Percentiles rank a stretch among this genome's conserved stretches.
Evolutionary conservation across 2,888 invertebrate species (phyloP).

Genomic region (Phyllotreta cruciferae): DNA sequence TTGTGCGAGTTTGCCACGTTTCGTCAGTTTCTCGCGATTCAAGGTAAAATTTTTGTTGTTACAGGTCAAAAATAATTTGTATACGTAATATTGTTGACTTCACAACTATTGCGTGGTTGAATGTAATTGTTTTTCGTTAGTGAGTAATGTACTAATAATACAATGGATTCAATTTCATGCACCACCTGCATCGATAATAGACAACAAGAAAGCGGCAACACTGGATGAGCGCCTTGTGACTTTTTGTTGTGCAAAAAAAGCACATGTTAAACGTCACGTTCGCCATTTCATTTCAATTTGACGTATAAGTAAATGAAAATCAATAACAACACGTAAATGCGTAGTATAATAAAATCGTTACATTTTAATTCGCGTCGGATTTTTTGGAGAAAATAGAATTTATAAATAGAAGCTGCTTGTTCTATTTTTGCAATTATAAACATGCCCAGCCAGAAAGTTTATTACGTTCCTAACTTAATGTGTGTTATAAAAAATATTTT

Average conservation of each 20-base stretch:
- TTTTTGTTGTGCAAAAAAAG: slow-evolving; percentile 19
- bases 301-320: slow-evolving; percentile 4
- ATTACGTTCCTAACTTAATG: no score
- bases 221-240: slow-evolving; percentile 24
- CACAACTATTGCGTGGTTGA: no score
- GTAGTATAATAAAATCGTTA: slow-evolving; percentile 2
- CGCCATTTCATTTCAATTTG: not conserved
- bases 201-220: not conserved
- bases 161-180: slow-evolving; percentile 8
- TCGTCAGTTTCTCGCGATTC: not conserved
- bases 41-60: not conserved
- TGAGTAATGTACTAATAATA: slow-evolving; percentile 4
- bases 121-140: no score
- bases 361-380: no score
- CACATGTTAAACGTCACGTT: slow-evolving; percentile 26
- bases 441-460: no score
- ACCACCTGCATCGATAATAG: slow-evolving; percentile 18
- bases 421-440: no score
- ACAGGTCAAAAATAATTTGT: not conserved
- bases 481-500: no score
- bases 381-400: no score
- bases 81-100: no score
- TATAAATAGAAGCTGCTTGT: no score
- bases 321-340: slow-evolving; percentile 12
- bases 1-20: not conserved